Conservation (phyloP, 2,113 vertebrate species). For the Pitta sordida region DNA sequence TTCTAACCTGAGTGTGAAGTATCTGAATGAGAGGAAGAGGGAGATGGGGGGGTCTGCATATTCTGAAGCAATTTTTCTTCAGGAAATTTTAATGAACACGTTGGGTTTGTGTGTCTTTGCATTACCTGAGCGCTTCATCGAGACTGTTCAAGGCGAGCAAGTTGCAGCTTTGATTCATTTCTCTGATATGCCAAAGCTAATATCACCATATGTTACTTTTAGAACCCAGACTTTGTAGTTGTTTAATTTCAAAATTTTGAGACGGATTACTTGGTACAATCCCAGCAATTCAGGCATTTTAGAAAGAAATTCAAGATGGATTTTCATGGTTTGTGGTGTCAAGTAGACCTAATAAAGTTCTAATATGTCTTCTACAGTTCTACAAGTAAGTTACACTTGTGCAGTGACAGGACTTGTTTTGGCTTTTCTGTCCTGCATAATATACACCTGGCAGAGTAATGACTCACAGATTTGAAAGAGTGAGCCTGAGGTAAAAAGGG, state of each 20-base stretch:
- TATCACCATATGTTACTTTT: not conserved
- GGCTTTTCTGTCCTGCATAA: not conserved
- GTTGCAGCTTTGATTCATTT: not conserved
- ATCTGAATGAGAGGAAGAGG: not conserved
- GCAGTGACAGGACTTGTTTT: not conserved
- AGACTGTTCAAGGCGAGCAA: not conserved
- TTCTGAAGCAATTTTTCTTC: not conserved
- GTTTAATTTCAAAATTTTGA: not conserved
- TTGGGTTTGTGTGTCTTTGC: not conserved
- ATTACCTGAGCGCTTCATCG: not conserved
- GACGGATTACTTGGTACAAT: not conserved
- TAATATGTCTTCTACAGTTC: not conserved
- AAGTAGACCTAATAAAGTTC: no score
- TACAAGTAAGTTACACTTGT: not conserved
- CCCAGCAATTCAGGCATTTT: not conserved
- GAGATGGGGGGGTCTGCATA: not conserved
- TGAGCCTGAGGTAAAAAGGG: not conserved
- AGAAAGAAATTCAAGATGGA: not conserved
- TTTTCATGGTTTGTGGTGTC: not conserved
- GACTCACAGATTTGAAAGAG: not conserved
- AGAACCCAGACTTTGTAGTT: not conserved
- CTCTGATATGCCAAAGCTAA: not conserved
- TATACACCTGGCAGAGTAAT: not conserved
- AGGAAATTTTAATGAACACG: not conserved
- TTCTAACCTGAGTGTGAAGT: not conserved